phyloP scores from a whole-genome alignment of 2,797 vertebrate species.

The Anguilla marmorata region DNA sequence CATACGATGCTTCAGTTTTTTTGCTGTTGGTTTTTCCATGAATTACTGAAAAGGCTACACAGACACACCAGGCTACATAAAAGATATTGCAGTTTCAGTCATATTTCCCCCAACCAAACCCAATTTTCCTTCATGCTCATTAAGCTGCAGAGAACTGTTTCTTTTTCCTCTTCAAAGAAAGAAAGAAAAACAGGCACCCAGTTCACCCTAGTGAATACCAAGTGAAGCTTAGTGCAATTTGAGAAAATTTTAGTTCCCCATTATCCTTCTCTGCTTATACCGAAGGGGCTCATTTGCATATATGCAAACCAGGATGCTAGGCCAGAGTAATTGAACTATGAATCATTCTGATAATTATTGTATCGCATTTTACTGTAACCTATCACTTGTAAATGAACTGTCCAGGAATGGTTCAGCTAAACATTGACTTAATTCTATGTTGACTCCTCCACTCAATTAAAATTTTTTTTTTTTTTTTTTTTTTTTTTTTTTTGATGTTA shows the following conservation, averaged over 20 bases:
- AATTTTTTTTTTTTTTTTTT: too few relatives aligned
- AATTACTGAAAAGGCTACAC: not conserved
- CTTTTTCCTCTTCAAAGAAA: not conserved
- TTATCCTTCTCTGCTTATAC: slow-evolving; percentile 30
- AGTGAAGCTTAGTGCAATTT: slow-evolving; percentile 32
- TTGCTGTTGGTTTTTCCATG: not conserved
- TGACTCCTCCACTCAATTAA: not conserved
- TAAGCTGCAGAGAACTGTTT: not conserved
- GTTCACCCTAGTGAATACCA: slow-evolving; percentile 15
- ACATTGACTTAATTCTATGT: not conserved
- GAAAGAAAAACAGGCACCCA: not conserved
- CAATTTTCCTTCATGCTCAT: not conserved
- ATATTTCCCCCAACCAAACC: not conserved
- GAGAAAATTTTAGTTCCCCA: slow-evolving; percentile 43
- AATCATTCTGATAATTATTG: slow-evolving; percentile 40
- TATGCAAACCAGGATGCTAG: slow-evolving; percentile 52
- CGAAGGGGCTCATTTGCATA: slow-evolving; percentile 48
- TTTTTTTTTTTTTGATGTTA: not conserved
- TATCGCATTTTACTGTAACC: slow-evolving; percentile 35
- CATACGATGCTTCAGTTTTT: not conserved
- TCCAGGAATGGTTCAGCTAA: not conserved
- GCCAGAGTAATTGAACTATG: slow-evolving; percentile 47
- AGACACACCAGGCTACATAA: not conserved
- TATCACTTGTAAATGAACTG: slow-evolving; percentile 36
- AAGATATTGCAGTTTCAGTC: not conserved